Percentiles rank a stretch among this genome's conserved stretches.
Conservation (phyloP, 2,113 vertebrate genomes). For the Lonchura striata region DNA sequence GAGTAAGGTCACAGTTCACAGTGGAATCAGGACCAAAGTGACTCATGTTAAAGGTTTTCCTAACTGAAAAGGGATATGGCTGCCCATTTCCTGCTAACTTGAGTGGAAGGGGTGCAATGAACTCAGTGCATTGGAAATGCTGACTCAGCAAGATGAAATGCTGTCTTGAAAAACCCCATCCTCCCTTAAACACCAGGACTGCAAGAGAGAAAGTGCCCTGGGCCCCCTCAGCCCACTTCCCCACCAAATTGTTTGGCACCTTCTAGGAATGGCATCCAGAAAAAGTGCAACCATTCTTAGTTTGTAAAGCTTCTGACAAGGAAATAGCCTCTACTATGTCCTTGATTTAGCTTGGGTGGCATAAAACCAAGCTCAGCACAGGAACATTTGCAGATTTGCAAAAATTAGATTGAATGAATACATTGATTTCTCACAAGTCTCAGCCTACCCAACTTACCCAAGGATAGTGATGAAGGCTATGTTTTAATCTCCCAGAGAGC, state of each 20-base stretch:
- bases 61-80: neutral
- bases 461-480: neutral
- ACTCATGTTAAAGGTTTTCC: neutral
- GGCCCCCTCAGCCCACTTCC: neutral
- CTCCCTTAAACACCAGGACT: neutral
- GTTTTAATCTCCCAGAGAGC: constrained; percentile 47
- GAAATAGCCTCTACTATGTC: neutral
- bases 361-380: neutral
- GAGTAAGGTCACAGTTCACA: neutral
- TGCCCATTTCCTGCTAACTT: neutral
- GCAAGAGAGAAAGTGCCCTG: neutral
- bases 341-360: neutral
- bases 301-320: neutral
- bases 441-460: neutral
- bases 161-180: neutral
- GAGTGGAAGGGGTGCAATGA: neutral
- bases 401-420: constrained; percentile 21
- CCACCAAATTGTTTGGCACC: neutral
- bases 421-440: neutral
- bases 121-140: neutral
- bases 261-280: neutral
- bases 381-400: neutral
- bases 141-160: neutral
- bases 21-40: neutral
- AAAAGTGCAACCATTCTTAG: neutral